Conservation (phyloP, 2,888 invertebrate genomes). For the Acanthosepion esculentum region DNA sequence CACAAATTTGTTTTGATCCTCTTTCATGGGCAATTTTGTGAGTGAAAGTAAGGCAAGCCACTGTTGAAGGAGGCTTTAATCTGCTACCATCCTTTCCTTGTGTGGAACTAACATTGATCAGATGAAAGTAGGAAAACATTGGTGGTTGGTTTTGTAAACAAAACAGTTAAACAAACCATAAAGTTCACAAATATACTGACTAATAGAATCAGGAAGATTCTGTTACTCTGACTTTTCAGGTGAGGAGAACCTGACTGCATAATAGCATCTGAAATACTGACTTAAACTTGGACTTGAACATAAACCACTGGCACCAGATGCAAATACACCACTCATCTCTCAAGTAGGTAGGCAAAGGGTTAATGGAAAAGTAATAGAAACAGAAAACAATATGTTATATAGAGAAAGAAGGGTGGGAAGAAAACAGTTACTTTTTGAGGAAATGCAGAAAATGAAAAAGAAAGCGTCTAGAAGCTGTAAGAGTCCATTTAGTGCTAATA, state of each 20-base stretch:
- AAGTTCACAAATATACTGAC: background rate
- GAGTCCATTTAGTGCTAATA: background rate
- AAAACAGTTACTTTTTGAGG: too few species aligned
- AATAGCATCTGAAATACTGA: background rate
- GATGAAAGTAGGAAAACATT: too few species aligned
- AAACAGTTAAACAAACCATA: too few species aligned
- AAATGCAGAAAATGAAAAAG: background rate
- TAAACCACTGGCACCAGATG: background rate
- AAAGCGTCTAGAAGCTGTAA: background rate
- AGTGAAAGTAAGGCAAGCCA: too few species aligned
- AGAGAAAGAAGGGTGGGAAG: background rate
- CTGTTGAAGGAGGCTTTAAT: too few species aligned
- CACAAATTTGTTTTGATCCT: too few species aligned
- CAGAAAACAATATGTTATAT: background rate
- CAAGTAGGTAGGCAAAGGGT: background rate
- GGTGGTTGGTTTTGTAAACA: too few species aligned
- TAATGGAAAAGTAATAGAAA: background rate
- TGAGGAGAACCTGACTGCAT: background rate
- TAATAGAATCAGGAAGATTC: background rate
- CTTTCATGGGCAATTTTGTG: too few species aligned
- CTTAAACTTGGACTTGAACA: background rate
- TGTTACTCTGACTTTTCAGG: background rate
- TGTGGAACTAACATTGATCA: too few species aligned
- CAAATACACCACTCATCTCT: background rate
- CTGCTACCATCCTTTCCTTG: too few species aligned